Base-by-base conservation (phyloP, 2,888 invertebrate species). In the Cecidostiba fungosa region DNA sequence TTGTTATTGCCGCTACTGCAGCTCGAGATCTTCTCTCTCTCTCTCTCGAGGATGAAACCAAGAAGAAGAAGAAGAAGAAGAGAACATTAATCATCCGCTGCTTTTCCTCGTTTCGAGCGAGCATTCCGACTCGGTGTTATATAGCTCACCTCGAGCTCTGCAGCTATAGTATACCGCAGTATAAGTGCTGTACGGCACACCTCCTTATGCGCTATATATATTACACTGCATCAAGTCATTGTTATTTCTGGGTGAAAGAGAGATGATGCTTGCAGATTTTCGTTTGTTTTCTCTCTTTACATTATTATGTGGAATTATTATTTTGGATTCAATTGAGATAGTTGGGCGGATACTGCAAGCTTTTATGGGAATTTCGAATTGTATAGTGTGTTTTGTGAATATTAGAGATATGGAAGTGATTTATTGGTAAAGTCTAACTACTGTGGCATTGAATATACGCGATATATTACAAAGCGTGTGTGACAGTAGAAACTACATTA, bases 1-100 rank as follows among this genome's bases (percentile, higher is more conserved):
- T 66, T 66, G 66, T 66, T 66, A 66, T 66, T 66, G 66, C 66
- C 66, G 54, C 50, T 16, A 54, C 54, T 26, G 62, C 23, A 14
- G 62, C 19, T 23, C 3, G 8, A 66, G 23, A 50, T 47, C 47
- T 29, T 29, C 19, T 36, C 39, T 8, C n/a, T n/a, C n/a, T n/a
- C n/a, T 36, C 54, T 0, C 62, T 12, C 16, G 39, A 73, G 43
- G 54, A 62, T n/a, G 39, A 62, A 73, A 39, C n/a, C 32, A 50
- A 83, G 73, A 47, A 77, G 69, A 47, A 76, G 29, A 43, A 43
- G 77, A 43, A 50, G 32, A 3, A 26, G 36, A 29, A 76, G 29
- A 50, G n/a, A 23, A n/a, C 76, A 85, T 85, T 82, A 82, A 85
- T 85, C 85, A 85, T 69, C 66, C 82, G 50, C 23, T 59, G 78